Percentiles rank a stretch among this genome's conserved stretches.
These are phyloP conservation scores for Caenorhabditis becei DNA, from an alignment of 2,888 invertebrate species.

Conservation along the genomic window DNA sequence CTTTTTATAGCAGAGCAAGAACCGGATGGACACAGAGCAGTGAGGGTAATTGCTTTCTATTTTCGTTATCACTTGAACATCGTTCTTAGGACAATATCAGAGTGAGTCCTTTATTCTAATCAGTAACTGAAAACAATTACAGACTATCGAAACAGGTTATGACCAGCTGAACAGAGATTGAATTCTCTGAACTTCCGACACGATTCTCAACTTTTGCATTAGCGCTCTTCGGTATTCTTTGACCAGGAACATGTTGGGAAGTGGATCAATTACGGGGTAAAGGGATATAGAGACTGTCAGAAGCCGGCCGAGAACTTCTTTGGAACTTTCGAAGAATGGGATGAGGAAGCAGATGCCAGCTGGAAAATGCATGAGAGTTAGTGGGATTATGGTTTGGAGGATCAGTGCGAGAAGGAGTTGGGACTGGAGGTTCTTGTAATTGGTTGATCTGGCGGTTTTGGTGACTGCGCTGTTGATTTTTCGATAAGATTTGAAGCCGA, in stretches of 20 bases:
- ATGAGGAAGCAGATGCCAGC: neutral
- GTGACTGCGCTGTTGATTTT: neutral
- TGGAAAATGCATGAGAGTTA: conserved; percentile 22
- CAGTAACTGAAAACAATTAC: no score
- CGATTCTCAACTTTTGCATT: no score
- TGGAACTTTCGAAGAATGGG: neutral
- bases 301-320: neutral
- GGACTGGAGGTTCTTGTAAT: neutral
- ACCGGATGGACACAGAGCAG: no score
- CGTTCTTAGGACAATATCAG: no score
- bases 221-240: conserved; percentile 1
- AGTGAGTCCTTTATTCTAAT: no score
- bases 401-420: conserved; percentile 22
- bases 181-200: no score
- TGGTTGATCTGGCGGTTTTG: neutral
- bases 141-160: no score
- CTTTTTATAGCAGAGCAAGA: no score
- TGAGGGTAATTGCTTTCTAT: no score
- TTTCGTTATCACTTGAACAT: no score
- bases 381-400: conserved; percentile 17
- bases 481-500: conserved; percentile 2
- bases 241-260: conserved; percentile 26
- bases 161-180: no score
- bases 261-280: conserved; percentile 19
- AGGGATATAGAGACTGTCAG: conserved; percentile 10